Conservation (phyloP, 2,888 invertebrate genomes). For the Cerceris ruficornis region DNA sequence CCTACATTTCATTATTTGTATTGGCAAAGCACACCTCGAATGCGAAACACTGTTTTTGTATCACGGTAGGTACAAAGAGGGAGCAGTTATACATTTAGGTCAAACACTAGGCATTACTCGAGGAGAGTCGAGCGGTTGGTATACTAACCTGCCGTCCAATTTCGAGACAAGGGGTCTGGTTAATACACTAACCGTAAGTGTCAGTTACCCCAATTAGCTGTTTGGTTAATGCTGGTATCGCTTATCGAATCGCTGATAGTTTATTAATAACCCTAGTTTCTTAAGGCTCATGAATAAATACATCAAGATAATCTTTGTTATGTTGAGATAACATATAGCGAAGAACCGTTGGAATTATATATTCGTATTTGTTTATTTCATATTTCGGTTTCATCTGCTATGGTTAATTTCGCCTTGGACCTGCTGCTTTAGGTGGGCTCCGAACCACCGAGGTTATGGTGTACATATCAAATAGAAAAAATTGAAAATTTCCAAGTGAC, state of each 20-base stretch:
- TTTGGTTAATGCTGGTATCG: not conserved
- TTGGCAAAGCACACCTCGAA: not conserved
- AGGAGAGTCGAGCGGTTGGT: constrained; percentile 18
- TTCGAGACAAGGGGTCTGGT: constrained; percentile 9
- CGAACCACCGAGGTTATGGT: too few species aligned
- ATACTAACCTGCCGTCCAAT: constrained; percentile 24
- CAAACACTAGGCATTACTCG: constrained; percentile 9
- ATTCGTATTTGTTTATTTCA: too few species aligned
- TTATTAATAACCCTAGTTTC: constrained; percentile 5
- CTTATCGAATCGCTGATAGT: not conserved
- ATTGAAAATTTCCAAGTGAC: too few species aligned
- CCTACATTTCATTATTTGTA: not conserved
- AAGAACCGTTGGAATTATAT: too few species aligned
- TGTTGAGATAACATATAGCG: too few species aligned
- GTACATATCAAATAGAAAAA: too few species aligned
- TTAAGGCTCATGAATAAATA: too few species aligned
- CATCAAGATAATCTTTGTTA: too few species aligned
- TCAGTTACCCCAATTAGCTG: constrained; percentile 1
- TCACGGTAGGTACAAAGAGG: not conserved
- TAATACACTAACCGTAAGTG: constrained; percentile 10
- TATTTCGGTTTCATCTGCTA: too few species aligned
- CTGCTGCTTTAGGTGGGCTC: too few species aligned
- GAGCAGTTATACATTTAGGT: constrained; percentile 10
- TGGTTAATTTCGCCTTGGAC: too few species aligned
- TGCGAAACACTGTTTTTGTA: not conserved